Conservation (phyloP, 2,797 vertebrate genomes). For the Silurus lanzhouensis region DNA sequence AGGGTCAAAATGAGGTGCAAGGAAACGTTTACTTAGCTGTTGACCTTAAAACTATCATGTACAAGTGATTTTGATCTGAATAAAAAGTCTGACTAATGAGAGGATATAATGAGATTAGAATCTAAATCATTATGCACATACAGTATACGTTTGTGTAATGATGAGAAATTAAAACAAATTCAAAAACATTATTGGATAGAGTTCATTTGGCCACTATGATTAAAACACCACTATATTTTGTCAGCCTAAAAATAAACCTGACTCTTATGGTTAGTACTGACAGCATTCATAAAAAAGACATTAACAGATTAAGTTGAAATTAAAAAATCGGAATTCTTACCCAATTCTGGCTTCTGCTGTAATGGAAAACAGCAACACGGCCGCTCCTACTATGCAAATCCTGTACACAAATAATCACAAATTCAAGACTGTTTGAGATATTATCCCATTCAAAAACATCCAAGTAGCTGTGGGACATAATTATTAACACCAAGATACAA, state of each 20-base stretch:
- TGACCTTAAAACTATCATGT: neutral
- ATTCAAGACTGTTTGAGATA: neutral
- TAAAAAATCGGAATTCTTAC: constrained; percentile 56
- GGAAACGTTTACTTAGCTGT: neutral
- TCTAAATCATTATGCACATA: neutral
- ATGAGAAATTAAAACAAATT: neutral
- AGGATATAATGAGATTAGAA: too few relatives aligned
- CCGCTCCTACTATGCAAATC: constrained; percentile 64
- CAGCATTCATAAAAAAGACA: too few relatives aligned
- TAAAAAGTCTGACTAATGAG: neutral
- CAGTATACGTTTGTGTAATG: neutral
- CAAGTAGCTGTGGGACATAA: neutral
- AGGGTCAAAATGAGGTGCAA: constrained; percentile 31
- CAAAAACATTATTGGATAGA: neutral
- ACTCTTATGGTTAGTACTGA: neutral
- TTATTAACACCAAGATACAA: neutral
- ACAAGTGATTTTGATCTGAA: neutral
- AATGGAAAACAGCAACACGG: constrained; percentile 64
- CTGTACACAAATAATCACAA: constrained; percentile 56
- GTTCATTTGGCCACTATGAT: neutral
- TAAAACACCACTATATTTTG: neutral
- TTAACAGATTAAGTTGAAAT: neutral
- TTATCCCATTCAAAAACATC: neutral
- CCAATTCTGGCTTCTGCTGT: constrained; percentile 70
- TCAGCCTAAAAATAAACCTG: neutral